Percentiles rank a stretch among this genome's conserved stretches.
Evolutionary conservation across 1,140 invertebrate genomes (phyloP).

Genomic region (Hypothenemus hampei): DNA sequence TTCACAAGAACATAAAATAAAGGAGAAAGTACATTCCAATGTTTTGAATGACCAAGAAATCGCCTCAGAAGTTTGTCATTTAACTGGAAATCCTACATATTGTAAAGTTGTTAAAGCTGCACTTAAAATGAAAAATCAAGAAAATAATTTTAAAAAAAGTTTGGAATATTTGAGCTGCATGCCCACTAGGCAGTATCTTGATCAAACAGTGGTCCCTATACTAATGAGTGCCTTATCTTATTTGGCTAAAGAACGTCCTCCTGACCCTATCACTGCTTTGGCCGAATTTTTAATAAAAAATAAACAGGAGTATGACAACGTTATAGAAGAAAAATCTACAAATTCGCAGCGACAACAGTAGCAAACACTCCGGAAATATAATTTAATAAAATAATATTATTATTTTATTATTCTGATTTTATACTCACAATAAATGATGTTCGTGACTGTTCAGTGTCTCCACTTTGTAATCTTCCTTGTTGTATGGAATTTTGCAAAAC

Average conservation of each 20-base stretch:
- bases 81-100: conserved; percentile 20
- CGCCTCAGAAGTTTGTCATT: conserved; percentile 18
- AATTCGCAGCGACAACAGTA: neutral
- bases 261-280: conserved; percentile 88
- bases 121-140: conserved; percentile 57
- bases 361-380: neutral
- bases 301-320: conserved; percentile 75
- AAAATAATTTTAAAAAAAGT: conserved; percentile 66
- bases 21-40: conserved; percentile 3
- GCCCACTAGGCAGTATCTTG: conserved; percentile 93
- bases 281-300: conserved; percentile 89
- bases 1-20: neutral
- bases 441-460: conserved; percentile 69
- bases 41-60: conserved; percentile 14
- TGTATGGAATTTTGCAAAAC: conserved; percentile 77
- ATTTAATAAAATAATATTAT: conserved; percentile 4
- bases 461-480: conserved; percentile 73
- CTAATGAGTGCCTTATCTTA: conserved; percentile 86
- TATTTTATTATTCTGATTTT: neutral
- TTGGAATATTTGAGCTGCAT: conserved; percentile 81
- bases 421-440: conserved; percentile 47
- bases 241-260: conserved; percentile 90
- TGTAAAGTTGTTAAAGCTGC: conserved; percentile 24
- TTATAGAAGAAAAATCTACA: too few species aligned
- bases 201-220: conserved; percentile 96